These are phyloP conservation scores for Scytalopus superciliaris DNA, from an alignment of 2,113 vertebrate species.

Conservation along the genomic window DNA sequence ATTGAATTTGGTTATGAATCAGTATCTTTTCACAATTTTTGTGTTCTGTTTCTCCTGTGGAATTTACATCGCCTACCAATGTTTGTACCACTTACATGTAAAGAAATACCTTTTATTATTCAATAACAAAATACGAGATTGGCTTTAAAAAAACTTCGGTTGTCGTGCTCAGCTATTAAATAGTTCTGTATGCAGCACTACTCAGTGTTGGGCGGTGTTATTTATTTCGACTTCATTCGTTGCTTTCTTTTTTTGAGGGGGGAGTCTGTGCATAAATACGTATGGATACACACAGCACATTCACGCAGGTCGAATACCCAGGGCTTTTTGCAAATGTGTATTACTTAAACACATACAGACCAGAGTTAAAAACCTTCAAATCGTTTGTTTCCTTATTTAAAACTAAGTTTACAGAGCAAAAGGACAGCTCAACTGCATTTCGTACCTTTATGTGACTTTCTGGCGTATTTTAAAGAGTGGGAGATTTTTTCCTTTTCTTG, in stretches of 20 bases:
- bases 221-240: background rate
- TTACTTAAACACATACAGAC: background rate
- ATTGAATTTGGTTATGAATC: rapidly evolving
- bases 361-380: rapidly evolving
- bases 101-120: background rate
- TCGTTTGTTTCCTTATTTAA: background rate
- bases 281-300: rapidly evolving
- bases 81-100: rapidly evolving
- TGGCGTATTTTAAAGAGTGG: background rate
- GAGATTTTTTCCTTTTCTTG: rapidly evolving
- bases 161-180: background rate
- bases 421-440: background rate
- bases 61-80: rapidly evolving
- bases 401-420: background rate
- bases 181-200: background rate
- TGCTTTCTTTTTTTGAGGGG: background rate
- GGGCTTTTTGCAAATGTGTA: rapidly evolving
- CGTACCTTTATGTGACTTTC: rapidly evolving
- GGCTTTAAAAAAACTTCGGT: background rate
- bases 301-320: rapidly evolving
- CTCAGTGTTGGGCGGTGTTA: background rate
- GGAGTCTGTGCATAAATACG: too few species aligned
- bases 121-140: background rate
- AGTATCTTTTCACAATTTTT: background rate
- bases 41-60: rapidly evolving